These are phyloP conservation scores for Bombyx huttoni DNA, from an alignment of 2,888 invertebrate species.

Conservation along the genomic window DNA sequence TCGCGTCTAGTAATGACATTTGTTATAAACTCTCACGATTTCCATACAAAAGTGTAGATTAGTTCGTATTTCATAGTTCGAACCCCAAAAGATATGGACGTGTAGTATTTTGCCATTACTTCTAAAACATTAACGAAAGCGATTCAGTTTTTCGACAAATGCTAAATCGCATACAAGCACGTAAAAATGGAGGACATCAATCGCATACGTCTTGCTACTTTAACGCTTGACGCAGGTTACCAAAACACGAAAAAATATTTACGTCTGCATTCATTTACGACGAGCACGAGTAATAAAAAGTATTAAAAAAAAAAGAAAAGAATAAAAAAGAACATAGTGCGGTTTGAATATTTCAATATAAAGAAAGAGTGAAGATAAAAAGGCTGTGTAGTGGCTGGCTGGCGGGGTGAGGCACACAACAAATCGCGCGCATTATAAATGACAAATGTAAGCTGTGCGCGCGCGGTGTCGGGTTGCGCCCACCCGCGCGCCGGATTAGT, in stretches of 20 bases:
- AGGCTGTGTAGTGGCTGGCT: conserved; percentile 33
- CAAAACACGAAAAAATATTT: conserved; percentile 18
- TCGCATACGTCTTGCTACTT: background rate
- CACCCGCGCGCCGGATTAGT: conserved; percentile 66
- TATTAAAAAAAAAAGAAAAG: conserved; percentile 49
- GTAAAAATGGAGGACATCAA: background rate
- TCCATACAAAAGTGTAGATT: too few relatives aligned
- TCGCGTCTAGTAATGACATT: too few relatives aligned
- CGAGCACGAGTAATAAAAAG: conserved; percentile 45
- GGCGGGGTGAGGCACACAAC: conserved; percentile 53
- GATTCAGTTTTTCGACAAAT: too few relatives aligned
- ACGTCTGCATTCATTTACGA: conserved; percentile 29
- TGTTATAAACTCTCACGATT: too few relatives aligned
- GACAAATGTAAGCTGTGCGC: conserved; percentile 68
- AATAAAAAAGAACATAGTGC: conserved; percentile 20
- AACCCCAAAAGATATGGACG: too few relatives aligned
- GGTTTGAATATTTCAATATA: conserved; percentile 60
- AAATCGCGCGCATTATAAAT: conserved; percentile 72
- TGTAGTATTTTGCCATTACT: too few relatives aligned
- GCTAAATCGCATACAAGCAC: too few relatives aligned
- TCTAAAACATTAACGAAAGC: too few relatives aligned
- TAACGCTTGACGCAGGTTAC: conserved; percentile 1
- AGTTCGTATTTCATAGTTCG: too few relatives aligned
- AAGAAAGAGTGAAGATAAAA: conserved; percentile 62
- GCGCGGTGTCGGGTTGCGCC: conserved; percentile 64